Base-by-base conservation (phyloP, 2,888 invertebrate species). In the Andrena dorsata region DNA sequence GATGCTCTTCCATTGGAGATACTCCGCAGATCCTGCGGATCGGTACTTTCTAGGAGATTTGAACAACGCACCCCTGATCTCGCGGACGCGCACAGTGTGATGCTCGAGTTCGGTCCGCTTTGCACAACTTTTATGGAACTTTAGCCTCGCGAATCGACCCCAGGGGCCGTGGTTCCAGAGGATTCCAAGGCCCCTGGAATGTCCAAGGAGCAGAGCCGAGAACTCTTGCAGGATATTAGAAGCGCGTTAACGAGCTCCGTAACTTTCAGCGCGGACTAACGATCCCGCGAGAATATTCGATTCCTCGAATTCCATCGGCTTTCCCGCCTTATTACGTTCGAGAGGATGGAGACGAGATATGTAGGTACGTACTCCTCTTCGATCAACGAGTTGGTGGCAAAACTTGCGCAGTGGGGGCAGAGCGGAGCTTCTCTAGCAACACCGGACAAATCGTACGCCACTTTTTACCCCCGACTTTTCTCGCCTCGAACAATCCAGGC, bases 111-210 rank as follows among this genome's bases (percentile, higher is more conserved):
- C 16, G 41, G 41, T 41, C 41, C 41, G 41, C 41, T 41, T 41
- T 41, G 5, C 82, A 61, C 77, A 86, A 88, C 83, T 86, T 88
- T 88, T 84, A 61, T 69, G 41, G 60, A 87, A 87, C 83, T 84
- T 84, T 56, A 73, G 78, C 66, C 80, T 69, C 70, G 75, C 23
- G 81, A 64, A 80, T 86, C 87, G 83, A 74, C 53, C 71, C 61
- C 72, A 80, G 87, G 87, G 83, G 87, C 84, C 86, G 84, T 64
- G 71, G 51, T 64, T 68, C 61, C 68, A 23, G 28, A 65, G 72
- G 63, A 70, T 84, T 76, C 76, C 72, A 66, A 70, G 72, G 77
- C 73, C 73, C 47, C 32, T 53, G 65, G 76, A 80, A 83, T 84
- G 77, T 78, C 80, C 61, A 58, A 53, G 77, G 63, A 74, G 8